A percentile compares a stretch with the other conserved stretches of the same genome.
phyloP scores from a whole-genome alignment of 1,140 invertebrate genomes.

The Platyscapa corneri region DNA sequence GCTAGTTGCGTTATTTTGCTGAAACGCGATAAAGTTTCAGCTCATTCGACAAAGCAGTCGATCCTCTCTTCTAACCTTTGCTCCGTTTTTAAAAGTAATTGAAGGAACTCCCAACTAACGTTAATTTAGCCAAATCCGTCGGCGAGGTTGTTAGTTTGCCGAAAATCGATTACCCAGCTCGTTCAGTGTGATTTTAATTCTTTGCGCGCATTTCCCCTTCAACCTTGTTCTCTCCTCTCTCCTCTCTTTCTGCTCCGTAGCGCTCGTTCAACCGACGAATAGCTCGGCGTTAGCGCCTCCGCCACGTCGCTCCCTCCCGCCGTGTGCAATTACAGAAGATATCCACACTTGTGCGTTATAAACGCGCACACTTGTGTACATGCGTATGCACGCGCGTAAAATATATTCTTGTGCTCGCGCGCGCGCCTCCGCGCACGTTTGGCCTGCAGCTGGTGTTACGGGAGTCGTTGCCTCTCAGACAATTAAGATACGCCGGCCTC shows the following conservation, averaged over 20 bases:
- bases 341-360: background rate
- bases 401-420: too few relatives aligned
- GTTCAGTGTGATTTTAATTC: constrained; percentile 19
- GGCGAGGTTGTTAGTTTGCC: background rate
- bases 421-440: too few relatives aligned
- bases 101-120: background rate
- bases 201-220: constrained; percentile 8
- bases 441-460: background rate
- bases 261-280: constrained; percentile 18
- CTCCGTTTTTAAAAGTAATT: background rate
- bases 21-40: too few relatives aligned
- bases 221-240: background rate
- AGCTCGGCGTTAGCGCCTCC: background rate
- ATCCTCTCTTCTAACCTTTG: too few relatives aligned
- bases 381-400: background rate
- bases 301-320: background rate
- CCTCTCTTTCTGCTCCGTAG: background rate
- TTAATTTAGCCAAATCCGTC: background rate
- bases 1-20: too few relatives aligned
- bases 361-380: too few relatives aligned
- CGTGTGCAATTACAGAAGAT: background rate
- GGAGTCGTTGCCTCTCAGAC: background rate
- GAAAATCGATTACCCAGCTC: constrained; percentile 24
- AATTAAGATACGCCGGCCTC: constrained; percentile 16
- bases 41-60: too few relatives aligned